These are phyloP conservation scores for Polylopha cassiicola DNA, from an alignment of 2,888 invertebrate species.

Conservation along the genomic window DNA sequence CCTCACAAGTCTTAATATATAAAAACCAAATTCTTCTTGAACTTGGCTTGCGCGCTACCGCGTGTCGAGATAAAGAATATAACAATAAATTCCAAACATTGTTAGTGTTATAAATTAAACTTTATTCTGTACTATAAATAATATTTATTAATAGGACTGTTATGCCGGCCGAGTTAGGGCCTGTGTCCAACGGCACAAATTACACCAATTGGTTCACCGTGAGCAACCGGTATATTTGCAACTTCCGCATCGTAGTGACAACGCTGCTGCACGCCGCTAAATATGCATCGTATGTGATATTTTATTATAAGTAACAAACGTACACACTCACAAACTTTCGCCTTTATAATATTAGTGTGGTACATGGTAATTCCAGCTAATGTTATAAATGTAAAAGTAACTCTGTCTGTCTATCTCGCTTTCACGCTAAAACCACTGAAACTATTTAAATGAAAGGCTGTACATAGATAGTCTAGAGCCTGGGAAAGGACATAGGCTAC, in stretches of 20 bases:
- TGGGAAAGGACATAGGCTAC: too few relatives aligned
- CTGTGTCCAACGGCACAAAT: slow-evolving; percentile 50
- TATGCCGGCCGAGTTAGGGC: slow-evolving; percentile 43
- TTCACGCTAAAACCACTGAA: too few relatives aligned
- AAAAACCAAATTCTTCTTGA: too few relatives aligned
- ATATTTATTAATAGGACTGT: slow-evolving; percentile 38
- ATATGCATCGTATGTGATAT: slow-evolving; percentile 54
- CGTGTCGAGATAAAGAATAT: background rate
- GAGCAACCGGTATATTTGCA: slow-evolving; percentile 33
- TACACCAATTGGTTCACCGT: slow-evolving; percentile 40
- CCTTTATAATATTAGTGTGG: too few relatives aligned
- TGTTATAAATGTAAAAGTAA: background rate
- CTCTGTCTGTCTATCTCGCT: background rate
- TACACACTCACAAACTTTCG: too few relatives aligned
- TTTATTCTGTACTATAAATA: slow-evolving; percentile 7
- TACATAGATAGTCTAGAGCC: too few relatives aligned
- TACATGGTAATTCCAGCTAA: too few relatives aligned
- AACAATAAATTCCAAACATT: background rate
- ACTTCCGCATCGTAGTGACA: slow-evolving; percentile 48
- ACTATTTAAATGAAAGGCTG: too few relatives aligned
- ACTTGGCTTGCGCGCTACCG: background rate
- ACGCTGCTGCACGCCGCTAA: slow-evolving; percentile 55
- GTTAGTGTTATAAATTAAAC: background rate
- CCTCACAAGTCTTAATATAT: too few relatives aligned
- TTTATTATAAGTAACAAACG: too few relatives aligned